Evolutionary conservation across 2,797 vertebrate species (phyloP).

Genomic region (Cossypha polioptera): DNA sequence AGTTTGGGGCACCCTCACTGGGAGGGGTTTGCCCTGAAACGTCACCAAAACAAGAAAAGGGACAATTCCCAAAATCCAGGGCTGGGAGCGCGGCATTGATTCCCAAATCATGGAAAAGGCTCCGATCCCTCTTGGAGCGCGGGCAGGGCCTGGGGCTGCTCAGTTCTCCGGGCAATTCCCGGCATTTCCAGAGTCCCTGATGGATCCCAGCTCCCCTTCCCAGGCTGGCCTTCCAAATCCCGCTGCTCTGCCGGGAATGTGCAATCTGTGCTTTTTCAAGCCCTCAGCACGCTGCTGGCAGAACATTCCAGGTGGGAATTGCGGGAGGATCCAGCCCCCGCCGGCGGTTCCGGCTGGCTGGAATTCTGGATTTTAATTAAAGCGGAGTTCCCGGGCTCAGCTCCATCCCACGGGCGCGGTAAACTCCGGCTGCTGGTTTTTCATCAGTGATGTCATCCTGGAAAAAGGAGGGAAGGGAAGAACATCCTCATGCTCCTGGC

Average conservation of each 20-base stretch:
- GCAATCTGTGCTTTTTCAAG: rapidly evolving
- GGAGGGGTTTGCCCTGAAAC: background rate
- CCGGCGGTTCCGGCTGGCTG: too few relatives aligned
- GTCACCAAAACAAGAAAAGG: background rate
- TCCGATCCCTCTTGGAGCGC: rapidly evolving
- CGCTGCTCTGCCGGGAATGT: rapidly evolving
- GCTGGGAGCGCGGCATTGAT: rapidly evolving
- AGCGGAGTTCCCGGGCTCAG: background rate
- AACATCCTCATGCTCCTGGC: background rate
- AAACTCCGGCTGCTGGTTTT: background rate
- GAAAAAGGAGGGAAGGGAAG: background rate
- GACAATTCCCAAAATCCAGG: background rate
- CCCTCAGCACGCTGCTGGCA: too few relatives aligned
- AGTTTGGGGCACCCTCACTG: rapidly evolving
- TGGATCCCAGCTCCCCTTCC: background rate
- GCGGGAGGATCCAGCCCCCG: background rate
- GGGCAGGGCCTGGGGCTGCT: rapidly evolving
- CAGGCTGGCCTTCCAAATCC: background rate
- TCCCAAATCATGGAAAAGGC: background rate
- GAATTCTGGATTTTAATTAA: too few relatives aligned
- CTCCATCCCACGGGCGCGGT: rapidly evolving
- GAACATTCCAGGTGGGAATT: background rate
- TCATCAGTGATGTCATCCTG: background rate
- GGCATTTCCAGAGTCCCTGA: rapidly evolving
- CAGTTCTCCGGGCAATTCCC: rapidly evolving